Percentiles rank a stretch among this genome's conserved stretches.
Evolutionary conservation across 2,113 vertebrate species (phyloP).

Genomic region (Fulmarus glacialis): DNA sequence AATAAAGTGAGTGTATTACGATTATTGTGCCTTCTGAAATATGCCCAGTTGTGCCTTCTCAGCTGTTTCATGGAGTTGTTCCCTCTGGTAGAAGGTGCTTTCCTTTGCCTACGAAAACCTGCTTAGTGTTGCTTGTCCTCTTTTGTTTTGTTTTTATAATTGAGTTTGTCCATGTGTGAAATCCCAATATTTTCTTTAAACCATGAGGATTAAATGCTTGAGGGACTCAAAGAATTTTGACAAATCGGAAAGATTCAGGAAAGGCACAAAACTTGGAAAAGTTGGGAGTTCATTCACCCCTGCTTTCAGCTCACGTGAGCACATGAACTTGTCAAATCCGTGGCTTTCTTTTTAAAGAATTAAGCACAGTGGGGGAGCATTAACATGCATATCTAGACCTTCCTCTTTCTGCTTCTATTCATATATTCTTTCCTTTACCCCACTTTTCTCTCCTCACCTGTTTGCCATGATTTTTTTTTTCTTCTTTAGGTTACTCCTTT

Average conservation of each 20-base stretch:
- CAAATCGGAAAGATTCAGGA: background rate
- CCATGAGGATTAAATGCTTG: background rate
- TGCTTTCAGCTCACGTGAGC: background rate
- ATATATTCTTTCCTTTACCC: background rate
- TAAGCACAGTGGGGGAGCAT: background rate
- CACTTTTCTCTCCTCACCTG: background rate
- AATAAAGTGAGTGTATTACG: background rate
- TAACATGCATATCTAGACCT: background rate
- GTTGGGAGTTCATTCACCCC: background rate
- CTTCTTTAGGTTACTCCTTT: background rate
- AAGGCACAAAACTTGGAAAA: background rate
- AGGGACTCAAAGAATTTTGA: background rate
- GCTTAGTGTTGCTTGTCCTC: background rate
- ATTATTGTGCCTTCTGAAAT: background rate
- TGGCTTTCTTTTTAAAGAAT: background rate
- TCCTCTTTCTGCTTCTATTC: background rate
- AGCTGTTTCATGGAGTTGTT: background rate
- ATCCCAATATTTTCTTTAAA: constrained; percentile 21
- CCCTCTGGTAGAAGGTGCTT: background rate
- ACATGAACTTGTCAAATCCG: background rate
- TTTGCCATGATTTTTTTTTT: background rate
- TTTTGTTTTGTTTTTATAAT: constrained; percentile 33
- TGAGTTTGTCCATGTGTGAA: constrained; percentile 34
- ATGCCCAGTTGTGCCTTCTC: background rate
- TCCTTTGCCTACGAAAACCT: background rate